Evolutionary conservation across 2,113 vertebrate genomes (phyloP), one percentile per base, ranked within the genome.

Genomic region (Orientallactaga bullata): DNA sequence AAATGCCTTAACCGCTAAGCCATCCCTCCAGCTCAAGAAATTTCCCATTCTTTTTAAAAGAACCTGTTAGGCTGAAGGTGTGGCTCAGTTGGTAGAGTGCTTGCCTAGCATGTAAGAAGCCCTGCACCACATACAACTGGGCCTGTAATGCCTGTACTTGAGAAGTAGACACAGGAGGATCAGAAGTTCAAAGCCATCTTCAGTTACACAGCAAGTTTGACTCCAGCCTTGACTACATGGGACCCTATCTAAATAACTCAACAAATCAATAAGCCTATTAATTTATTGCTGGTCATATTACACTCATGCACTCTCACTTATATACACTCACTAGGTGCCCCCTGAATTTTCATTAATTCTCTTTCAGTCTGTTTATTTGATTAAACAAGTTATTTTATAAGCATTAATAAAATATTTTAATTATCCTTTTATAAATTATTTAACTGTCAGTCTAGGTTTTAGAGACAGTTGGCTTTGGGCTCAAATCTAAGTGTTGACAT

Each of bases 341-440:
- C 39, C 58, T 88, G 87, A 88, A 77, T 37, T 68, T 80, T 61
- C 7, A 88, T 71, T 94, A 76, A 78, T 30, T 95, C 32, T n/a
- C 83, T 94, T 86, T 82, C 21, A 78, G 24, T 74, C 35, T 94
- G 18, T 63, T 90, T 71, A 90, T 42, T 65, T 73, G 35, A 79
- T 68, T 93, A 91, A 77, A 66, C 42, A 82, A 30, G 26, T 79
- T 95, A 74, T 83, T 96, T 89, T 86, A 1, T 91, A 91, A 80
- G 7, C 8, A 69, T 81, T 88, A 72, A 85, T 92, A 89, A 83
- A 74, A 84, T 91, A 79, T 28, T 60, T 82, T 84, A 47, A 80
- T 88, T 89, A 73, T 17, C 18, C 35, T 86, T 93, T 81, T 69
- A 68, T 65, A 28, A 73, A 39, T 91, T 85, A 69, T 58, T 91